Evolutionary conservation across 2,888 invertebrate genomes (phyloP).

Genomic region (Subacronicta megacephala): DNA sequence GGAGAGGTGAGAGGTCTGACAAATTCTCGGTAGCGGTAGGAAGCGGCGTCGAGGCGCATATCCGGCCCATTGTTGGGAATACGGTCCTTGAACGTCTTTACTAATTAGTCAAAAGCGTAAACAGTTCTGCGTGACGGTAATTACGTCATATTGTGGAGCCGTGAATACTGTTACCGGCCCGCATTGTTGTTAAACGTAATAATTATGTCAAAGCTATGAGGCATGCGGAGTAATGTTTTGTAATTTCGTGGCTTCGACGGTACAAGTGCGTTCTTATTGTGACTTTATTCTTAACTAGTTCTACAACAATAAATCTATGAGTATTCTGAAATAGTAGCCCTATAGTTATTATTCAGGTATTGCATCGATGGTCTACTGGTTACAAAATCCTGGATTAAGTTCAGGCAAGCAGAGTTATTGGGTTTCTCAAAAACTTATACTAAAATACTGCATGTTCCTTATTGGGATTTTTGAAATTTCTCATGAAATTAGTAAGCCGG

Average conservation of each 20-base stretch:
- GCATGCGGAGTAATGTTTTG: conserved; percentile 24
- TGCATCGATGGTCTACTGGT: too few relatives aligned
- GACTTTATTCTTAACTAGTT: too few relatives aligned
- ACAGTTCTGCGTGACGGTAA: conserved; percentile 69
- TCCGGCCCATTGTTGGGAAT: conserved; percentile 76
- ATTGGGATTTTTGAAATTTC: too few relatives aligned
- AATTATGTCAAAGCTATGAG: conserved; percentile 27
- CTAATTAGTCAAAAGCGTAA: conserved; percentile 73
- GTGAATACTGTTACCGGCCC: conserved; percentile 46
- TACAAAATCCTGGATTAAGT: too few relatives aligned
- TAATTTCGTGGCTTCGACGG: not conserved
- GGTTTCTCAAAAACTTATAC: too few relatives aligned
- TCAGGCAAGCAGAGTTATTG: too few relatives aligned
- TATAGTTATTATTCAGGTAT: too few relatives aligned
- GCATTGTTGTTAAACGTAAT: conserved; percentile 48
- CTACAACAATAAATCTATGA: too few relatives aligned
- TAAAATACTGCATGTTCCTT: too few relatives aligned
- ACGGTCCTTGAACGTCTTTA: conserved; percentile 71
- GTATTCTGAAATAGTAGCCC: too few relatives aligned
- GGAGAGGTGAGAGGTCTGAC: conserved; percentile 58
- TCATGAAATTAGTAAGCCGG: too few relatives aligned
- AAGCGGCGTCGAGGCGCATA: conserved; percentile 81
- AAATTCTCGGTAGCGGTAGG: conserved; percentile 68
- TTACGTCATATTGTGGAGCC: conserved; percentile 53
- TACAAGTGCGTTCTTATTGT: not conserved